These are phyloP conservation scores for Listrodromus nycthemerus DNA, from an alignment of 2,888 invertebrate genomes.

Conservation along the genomic window DNA sequence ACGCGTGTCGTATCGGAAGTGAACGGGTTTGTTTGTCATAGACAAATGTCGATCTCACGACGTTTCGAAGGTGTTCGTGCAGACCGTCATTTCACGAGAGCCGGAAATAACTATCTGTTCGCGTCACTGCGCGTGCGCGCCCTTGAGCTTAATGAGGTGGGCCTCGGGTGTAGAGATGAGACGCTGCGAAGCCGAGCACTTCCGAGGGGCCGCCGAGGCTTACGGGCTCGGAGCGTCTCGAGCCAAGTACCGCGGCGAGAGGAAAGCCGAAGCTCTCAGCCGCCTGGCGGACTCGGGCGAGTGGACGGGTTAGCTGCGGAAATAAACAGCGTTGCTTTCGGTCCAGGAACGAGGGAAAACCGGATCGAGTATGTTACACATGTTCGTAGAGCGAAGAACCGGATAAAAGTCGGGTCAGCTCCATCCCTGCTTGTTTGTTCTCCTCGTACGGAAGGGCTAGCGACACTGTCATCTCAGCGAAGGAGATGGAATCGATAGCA, in stretches of 20 bases:
- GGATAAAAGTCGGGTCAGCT: slow-evolving; percentile 26
- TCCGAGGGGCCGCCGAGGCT: slow-evolving; percentile 58
- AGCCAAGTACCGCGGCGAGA: slow-evolving; percentile 63
- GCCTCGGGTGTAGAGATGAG: slow-evolving; percentile 67
- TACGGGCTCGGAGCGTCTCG: slow-evolving; percentile 58
- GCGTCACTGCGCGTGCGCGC: slow-evolving; percentile 26
- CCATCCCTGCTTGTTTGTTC: not conserved
- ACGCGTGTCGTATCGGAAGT: not conserved
- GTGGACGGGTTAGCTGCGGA: slow-evolving; percentile 64
- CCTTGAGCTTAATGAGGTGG: slow-evolving; percentile 58
- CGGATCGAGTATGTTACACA: slow-evolving; percentile 21
- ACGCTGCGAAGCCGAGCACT: slow-evolving; percentile 63
- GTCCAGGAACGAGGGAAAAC: slow-evolving; percentile 42
- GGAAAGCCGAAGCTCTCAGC: slow-evolving; percentile 52
- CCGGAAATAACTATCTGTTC: slow-evolving; percentile 32
- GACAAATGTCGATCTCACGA: slow-evolving; percentile 8
- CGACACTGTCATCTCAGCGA: not conserved
- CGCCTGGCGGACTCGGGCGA: slow-evolving; percentile 45
- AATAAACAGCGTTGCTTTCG: slow-evolving; percentile 72
- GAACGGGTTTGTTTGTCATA: not conserved
- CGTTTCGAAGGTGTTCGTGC: not conserved
- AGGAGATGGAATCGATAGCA: slow-evolving; percentile 24
- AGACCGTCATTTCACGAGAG: too few species aligned
- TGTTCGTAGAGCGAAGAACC: slow-evolving; percentile 1
- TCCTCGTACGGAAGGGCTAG: slow-evolving; percentile 2